Percentiles rank a stretch among this genome's conserved stretches.
These are phyloP conservation scores for Bombylius major DNA, from an alignment of 2,888 invertebrate species.

Conservation along the genomic window DNA sequence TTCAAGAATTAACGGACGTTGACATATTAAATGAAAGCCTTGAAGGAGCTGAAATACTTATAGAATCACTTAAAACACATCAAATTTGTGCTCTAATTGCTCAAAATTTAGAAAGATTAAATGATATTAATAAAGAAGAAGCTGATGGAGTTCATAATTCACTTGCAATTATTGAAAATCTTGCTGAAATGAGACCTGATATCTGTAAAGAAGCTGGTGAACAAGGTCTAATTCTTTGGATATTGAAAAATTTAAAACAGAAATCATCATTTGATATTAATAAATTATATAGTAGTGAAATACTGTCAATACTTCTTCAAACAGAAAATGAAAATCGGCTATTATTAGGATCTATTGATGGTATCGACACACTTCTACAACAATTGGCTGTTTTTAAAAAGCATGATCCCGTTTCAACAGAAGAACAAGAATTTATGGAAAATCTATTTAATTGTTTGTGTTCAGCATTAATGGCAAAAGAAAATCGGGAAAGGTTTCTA, in stretches of 20 bases:
- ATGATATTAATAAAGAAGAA: conserved; percentile 88
- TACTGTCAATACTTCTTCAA: conserved; percentile 89
- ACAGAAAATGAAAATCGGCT: conserved; percentile 71
- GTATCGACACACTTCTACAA: conserved; percentile 90
- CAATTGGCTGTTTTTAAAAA: conserved; percentile 91
- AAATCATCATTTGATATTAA: conserved; percentile 90
- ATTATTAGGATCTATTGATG: conserved; percentile 81
- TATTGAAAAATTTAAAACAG: conserved; percentile 74
- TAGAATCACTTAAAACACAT: conserved; percentile 77
- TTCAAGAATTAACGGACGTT: conserved; percentile 87
- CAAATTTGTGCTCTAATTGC: conserved; percentile 83
- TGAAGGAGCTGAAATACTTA: conserved; percentile 77
- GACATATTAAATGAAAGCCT: conserved; percentile 91
- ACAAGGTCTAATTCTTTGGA: conserved; percentile 84
- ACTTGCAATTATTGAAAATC: conserved; percentile 81
- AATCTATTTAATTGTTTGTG: conserved; percentile 94
- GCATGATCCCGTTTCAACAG: conserved; percentile 79
- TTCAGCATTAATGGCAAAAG: conserved; percentile 75
- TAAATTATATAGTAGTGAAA: conserved; percentile 91
- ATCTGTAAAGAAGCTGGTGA: conserved; percentile 74
- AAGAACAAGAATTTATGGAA: conserved; percentile 98
- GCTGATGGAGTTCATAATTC: conserved; percentile 94
- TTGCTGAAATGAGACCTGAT: conserved; percentile 80
- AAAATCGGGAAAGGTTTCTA: conserved; percentile 85
- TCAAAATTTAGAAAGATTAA: conserved; percentile 85